phyloP scores from a whole-genome alignment of 2,888 invertebrate genomes.

The Chromoteleia sp. region DNA sequence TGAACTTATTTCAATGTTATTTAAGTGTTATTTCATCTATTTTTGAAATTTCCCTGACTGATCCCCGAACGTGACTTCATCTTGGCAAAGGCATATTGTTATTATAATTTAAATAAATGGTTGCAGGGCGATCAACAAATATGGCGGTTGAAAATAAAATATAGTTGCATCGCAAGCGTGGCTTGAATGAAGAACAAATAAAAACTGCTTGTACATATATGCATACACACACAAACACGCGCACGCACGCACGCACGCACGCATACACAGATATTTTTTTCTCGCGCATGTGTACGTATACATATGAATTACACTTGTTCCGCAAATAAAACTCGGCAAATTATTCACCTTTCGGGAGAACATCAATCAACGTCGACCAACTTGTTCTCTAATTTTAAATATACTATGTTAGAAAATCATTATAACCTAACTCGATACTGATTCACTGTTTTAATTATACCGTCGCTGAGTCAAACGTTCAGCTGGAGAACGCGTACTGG shows the following conservation, averaged over 20 bases:
- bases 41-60: background rate
- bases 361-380: conserved; percentile 33
- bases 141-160: conserved; percentile 32
- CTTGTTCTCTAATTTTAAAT: conserved; percentile 31
- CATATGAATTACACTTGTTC: conserved; percentile 15
- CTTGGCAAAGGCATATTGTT: conserved; percentile 16
- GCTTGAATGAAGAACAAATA: conserved; percentile 31
- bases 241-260: background rate
- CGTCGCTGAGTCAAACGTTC: conserved; percentile 15
- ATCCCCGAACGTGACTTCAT: conserved; percentile 4
- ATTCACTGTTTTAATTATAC: conserved; percentile 24
- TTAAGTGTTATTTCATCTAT: background rate
- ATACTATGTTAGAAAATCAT: conserved; percentile 19
- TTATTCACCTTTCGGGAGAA: conserved; percentile 28
- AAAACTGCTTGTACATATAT: conserved; percentile 1
- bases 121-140: conserved; percentile 14
- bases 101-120: conserved; percentile 32
- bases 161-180: conserved; percentile 18
- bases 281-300: background rate
- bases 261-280: background rate
- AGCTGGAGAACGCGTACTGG: background rate
- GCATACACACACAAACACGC: background rate
- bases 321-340: conserved; percentile 22
- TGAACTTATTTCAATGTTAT: no score
- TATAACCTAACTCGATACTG: conserved; percentile 14